Conservation (phyloP, 2,797 vertebrate genomes). For the Trichosurus vulpecula region DNA sequence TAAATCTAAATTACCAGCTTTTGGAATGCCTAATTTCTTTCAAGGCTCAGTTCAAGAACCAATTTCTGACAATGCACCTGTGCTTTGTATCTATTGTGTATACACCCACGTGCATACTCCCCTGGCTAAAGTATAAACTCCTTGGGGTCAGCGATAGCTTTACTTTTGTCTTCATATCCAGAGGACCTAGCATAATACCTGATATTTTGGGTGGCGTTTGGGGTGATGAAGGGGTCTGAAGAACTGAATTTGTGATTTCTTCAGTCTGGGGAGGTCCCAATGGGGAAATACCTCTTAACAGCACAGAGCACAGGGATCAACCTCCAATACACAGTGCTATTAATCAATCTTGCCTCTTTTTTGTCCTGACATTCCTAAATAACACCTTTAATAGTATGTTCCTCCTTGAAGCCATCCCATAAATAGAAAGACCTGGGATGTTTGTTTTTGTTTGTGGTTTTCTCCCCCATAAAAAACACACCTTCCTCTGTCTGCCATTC, state of each 20-base stretch:
- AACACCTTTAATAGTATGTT: background rate
- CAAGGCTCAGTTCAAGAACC: background rate
- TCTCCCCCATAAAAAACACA: no score
- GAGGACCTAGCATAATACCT: background rate
- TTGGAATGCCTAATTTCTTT: background rate
- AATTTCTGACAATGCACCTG: background rate
- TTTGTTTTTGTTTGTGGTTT: background rate
- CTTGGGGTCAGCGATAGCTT: background rate
- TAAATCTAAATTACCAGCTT: background rate
- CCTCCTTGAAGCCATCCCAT: background rate
- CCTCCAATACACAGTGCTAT: background rate
- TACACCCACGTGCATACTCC: background rate
- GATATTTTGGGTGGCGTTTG: accelerated
- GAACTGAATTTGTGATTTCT: background rate
- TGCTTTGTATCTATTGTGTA: background rate
- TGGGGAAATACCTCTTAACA: background rate
- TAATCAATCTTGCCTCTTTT: background rate
- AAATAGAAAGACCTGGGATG: background rate
- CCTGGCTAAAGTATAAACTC: background rate
- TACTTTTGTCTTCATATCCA: background rate
- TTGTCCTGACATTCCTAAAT: background rate
- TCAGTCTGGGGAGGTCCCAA: background rate
- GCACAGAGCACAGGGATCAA: background rate
- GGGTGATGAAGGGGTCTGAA: background rate
- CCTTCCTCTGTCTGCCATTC: background rate